Base-by-base conservation (phyloP, 2,888 invertebrate genomes). In the Mylabris sibirica region DNA sequence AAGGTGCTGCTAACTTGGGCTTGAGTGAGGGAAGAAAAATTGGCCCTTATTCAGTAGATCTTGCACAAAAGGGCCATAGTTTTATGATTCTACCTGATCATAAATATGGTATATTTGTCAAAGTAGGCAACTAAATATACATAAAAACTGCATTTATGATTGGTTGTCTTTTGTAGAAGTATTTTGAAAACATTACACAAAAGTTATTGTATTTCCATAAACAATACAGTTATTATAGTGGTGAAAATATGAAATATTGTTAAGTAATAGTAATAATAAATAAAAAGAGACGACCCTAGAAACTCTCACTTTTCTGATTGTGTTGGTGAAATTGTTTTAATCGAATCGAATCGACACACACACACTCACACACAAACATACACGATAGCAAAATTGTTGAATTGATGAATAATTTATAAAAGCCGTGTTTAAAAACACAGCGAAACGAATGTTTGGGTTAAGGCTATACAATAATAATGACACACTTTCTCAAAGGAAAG, bases 401-500 rank as follows among this genome's bases (percentile, higher is more conserved):
- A 11, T 49, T 9, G 11, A 49, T 49, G 49, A 12, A 49, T 49
- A 20, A 49, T 49, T 49, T 49, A 49, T 49, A 20, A 49, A 20
- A 49, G 20, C 9, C 9, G 20, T 20, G 20, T 20, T 49, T 9
- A 49, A 20, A 49, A 20, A 49, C 5, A 20, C 6, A 20, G 3
- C 17, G 44, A 14, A 41, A 60, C 62, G 30, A 64, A 24, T 62
- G 60, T 77, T 72, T 82, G 78, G 84, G 84, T 84, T 84, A 85
- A 84, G 84, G 84, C 84, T 84, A 82, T 1, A 44, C 38, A 38
- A 14, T 76, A 79, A 76, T 78, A 80, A 75, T 84, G 84, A 82
- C 84, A 84, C 78, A 84, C 85, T 85, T 85, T 85, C 85, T 77
- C 81, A 77, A 81, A 78, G 30, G 84, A 84, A 85, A 85, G 84